Evolutionary conservation across 92 coral and sea anemone genomes (phyloP).

Genomic region (Muricea muricata): DNA sequence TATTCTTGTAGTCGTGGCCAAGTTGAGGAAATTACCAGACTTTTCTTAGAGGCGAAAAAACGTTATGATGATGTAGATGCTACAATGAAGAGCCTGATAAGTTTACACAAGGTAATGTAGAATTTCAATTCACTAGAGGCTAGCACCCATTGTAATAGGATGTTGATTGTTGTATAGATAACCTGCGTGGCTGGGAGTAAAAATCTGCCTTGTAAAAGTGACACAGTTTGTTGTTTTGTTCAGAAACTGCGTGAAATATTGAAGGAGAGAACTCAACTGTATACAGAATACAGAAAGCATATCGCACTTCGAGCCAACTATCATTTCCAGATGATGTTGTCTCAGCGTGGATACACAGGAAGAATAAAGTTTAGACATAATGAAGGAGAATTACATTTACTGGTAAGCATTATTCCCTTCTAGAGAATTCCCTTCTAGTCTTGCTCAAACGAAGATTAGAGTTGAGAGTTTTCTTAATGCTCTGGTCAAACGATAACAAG

Average conservation of each 20-base stretch:
- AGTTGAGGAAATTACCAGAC: conserved; percentile 88
- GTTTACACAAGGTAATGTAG: conserved; percentile 80
- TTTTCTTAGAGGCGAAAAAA: conserved; percentile 81
- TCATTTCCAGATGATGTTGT: conserved; percentile 93
- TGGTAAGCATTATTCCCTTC: too few species aligned
- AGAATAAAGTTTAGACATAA: conserved; percentile 82
- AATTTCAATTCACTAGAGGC: not conserved
- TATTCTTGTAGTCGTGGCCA: conserved; percentile 75
- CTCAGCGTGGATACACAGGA: conserved; percentile 94
- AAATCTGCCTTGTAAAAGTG: not conserved
- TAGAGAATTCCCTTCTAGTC: too few species aligned
- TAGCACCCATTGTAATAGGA: too few species aligned
- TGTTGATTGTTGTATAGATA: too few species aligned
- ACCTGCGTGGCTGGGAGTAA: too few species aligned
- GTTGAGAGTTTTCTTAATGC: too few species aligned
- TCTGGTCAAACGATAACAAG: too few species aligned
- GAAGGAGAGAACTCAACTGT: conserved; percentile 70
- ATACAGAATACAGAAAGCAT: conserved; percentile 72
- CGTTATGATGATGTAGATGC: conserved; percentile 73
- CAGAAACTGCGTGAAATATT: conserved; percentile 80
- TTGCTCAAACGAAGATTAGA: too few species aligned
- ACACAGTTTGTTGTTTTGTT: not conserved
- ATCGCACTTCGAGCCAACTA: conserved; percentile 88
- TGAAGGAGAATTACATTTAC: conserved; percentile 68
- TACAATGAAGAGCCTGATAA: conserved; percentile 74